phyloP scores from a whole-genome alignment of 2,113 vertebrate species.

The Amblyornis subalaris region DNA sequence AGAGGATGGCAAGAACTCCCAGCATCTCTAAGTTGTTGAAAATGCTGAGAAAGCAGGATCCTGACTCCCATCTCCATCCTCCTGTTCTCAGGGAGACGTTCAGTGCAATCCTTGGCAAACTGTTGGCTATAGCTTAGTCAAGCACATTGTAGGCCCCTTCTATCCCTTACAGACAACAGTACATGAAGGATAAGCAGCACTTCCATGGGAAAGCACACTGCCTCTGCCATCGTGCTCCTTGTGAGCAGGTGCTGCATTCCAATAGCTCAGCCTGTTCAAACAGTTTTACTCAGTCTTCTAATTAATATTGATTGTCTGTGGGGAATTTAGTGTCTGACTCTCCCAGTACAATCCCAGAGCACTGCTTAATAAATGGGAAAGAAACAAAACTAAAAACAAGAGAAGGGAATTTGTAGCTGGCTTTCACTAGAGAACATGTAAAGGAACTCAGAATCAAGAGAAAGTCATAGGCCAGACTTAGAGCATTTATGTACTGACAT shows the following conservation, averaged over 20 bases:
- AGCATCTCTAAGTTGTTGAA: not conserved
- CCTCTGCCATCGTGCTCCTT: not conserved
- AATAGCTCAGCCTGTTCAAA: not conserved
- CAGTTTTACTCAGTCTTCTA: not conserved
- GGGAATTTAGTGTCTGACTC: not conserved
- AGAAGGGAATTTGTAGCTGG: not conserved
- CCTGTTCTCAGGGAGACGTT: not conserved
- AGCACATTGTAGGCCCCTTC: not conserved
- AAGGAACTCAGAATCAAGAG: not conserved
- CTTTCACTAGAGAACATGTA: not conserved
- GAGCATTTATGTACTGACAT: not conserved
- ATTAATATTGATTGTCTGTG: not conserved
- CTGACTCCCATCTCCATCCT: not conserved
- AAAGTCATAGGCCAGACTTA: not conserved
- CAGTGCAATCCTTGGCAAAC: not conserved
- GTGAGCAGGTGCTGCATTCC: not conserved
- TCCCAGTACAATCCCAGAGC: not conserved
- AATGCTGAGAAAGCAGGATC: not conserved
- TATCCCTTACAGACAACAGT: accelerated
- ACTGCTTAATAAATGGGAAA: not conserved
- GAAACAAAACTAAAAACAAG: not conserved
- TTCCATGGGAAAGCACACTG: not conserved
- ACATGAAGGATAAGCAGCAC: not conserved
- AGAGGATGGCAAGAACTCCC: not conserved
- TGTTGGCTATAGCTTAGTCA: not conserved